Percentiles rank a stretch among this genome's conserved stretches.
These are phyloP conservation scores for Tragelaphus buxtoni DNA, from an alignment of 2,113 vertebrate genomes.

Conservation along the genomic window DNA sequence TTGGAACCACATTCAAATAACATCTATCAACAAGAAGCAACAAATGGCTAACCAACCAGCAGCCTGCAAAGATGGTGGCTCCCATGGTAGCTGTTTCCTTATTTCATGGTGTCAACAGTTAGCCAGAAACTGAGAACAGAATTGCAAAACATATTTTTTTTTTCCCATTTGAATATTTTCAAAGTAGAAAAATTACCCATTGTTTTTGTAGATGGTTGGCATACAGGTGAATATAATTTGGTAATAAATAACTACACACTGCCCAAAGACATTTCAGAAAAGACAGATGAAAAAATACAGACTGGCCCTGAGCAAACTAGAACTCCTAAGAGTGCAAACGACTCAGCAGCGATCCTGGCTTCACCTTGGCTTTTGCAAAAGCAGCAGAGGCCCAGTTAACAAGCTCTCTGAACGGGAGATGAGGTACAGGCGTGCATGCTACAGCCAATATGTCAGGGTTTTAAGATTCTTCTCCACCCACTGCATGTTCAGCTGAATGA, in stretches of 20 bases:
- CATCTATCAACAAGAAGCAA: slow-evolving; percentile 47
- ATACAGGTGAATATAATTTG: slow-evolving; percentile 67
- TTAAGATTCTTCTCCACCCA: slow-evolving; percentile 91
- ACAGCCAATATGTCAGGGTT: slow-evolving; percentile 80
- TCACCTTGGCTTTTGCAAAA: slow-evolving; percentile 70
- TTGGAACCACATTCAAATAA: slow-evolving; percentile 46
- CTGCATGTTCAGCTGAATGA: slow-evolving; percentile 90
- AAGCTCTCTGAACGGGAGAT: slow-evolving; percentile 61
- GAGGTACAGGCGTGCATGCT: slow-evolving; percentile 53
- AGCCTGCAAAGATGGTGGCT: slow-evolving; percentile 33
- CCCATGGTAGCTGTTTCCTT: not conserved
- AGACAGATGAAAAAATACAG: slow-evolving; percentile 66
- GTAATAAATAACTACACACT: slow-evolving; percentile 77
- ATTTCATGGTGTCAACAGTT: slow-evolving; percentile 32
- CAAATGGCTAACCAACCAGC: not conserved
- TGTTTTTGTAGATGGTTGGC: slow-evolving; percentile 61
- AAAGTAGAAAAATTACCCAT: slow-evolving; percentile 67
- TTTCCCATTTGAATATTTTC: not conserved
- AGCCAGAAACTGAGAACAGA: slow-evolving; percentile 31
- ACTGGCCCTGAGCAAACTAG: slow-evolving; percentile 90
- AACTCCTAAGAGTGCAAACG: slow-evolving; percentile 88
- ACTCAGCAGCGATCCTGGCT: slow-evolving; percentile 70
- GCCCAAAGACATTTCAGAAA: slow-evolving; percentile 70
- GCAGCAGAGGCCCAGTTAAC: slow-evolving; percentile 69
- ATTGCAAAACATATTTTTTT: slow-evolving; percentile 43